Evolutionary conservation across 1,140 invertebrate species (phyloP).

Genomic region (Formica selysi): DNA sequence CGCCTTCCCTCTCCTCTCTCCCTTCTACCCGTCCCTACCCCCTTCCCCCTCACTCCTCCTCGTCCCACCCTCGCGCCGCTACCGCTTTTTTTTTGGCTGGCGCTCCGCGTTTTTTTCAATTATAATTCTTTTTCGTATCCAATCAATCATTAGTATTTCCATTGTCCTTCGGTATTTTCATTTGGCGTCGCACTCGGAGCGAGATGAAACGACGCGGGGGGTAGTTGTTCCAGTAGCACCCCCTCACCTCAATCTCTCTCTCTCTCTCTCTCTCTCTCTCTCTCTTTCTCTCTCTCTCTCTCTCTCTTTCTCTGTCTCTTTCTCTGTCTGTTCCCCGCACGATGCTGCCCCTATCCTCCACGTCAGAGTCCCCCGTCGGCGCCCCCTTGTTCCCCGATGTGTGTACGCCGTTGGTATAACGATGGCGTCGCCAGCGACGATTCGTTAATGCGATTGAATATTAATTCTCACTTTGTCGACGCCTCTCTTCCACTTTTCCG

Average conservation of each 20-base stretch:
- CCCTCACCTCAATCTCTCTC: constrained; percentile 8
- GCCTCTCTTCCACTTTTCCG: constrained; percentile 73
- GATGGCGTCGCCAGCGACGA: constrained; percentile 81
- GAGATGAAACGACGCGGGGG: constrained; percentile 69
- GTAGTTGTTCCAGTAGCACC: constrained; percentile 48
- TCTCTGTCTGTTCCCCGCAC: neutral
- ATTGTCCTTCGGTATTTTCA: constrained; percentile 87
- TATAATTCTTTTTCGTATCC: constrained; percentile 88
- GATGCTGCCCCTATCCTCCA: constrained; percentile 49
- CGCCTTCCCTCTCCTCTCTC: constrained; percentile 30
- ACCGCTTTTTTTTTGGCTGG: constrained; percentile 72
- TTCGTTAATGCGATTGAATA: constrained; percentile 86
- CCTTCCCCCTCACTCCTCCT: neutral
- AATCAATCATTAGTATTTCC: constrained; percentile 87
- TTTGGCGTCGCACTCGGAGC: constrained; percentile 84
- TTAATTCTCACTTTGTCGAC: constrained; percentile 84
- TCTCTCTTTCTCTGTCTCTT: neutral
- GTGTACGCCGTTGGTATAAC: constrained; percentile 72
- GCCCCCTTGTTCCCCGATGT: constrained; percentile 56
- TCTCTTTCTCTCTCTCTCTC: neutral
- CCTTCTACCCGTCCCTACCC: neutral
- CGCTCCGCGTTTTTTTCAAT: constrained; percentile 86
- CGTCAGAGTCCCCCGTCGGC: constrained; percentile 42
- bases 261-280: neutral
- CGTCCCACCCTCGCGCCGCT: constrained; percentile 35